Evolutionary conservation across 2,888 invertebrate species (phyloP).

Genomic region (Temnothorax unifasciatus): DNA sequence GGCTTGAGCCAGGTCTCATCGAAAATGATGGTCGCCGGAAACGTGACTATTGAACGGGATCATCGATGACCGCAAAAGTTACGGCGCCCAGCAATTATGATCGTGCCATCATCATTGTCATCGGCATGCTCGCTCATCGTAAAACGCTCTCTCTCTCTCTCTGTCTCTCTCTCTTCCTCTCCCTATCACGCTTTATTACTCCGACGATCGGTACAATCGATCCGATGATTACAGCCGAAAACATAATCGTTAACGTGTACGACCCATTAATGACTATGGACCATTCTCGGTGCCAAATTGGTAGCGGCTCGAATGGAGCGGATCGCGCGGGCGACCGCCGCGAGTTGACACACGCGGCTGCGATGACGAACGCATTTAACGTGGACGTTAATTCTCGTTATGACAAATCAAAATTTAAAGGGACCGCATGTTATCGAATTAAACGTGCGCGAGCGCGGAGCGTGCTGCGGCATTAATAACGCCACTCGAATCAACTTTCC

Average conservation of each 20-base stretch:
- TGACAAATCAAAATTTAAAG: slow-evolving; percentile 78
- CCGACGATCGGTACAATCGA: slow-evolving; percentile 84
- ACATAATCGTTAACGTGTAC: slow-evolving; percentile 86
- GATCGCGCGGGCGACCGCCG: slow-evolving; percentile 80
- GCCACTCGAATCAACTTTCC: slow-evolving; percentile 59
- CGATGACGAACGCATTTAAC: slow-evolving; percentile 73
- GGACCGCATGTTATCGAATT: slow-evolving; percentile 60
- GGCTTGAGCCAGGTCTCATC: slow-evolving; percentile 6
- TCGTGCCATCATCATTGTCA: slow-evolving; percentile 79
- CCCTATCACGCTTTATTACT: slow-evolving; percentile 84
- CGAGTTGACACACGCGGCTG: slow-evolving; percentile 74
- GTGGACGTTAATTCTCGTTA: slow-evolving; percentile 73
- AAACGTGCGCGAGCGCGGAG: slow-evolving; percentile 28
- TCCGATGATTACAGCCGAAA: slow-evolving; percentile 85
- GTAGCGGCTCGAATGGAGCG: slow-evolving; percentile 78
- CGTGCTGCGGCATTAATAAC: slow-evolving; percentile 54
- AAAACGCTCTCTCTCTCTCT: slow-evolving; percentile 34
- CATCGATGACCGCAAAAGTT: slow-evolving; percentile 55
- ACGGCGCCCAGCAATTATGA: slow-evolving; percentile 66
- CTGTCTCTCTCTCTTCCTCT: slow-evolving; percentile 36
- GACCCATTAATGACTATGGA: slow-evolving; percentile 85
- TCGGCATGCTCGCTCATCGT: slow-evolving; percentile 66
- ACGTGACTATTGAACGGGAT: slow-evolving; percentile 37
- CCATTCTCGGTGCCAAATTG: slow-evolving; percentile 84
- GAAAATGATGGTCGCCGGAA: slow-evolving; percentile 31